A percentile compares a stretch with the other conserved stretches of the same genome.
Evolutionary conservation across 2,113 vertebrate species (phyloP).

Genomic region (Paedocypris sp.): DNA sequence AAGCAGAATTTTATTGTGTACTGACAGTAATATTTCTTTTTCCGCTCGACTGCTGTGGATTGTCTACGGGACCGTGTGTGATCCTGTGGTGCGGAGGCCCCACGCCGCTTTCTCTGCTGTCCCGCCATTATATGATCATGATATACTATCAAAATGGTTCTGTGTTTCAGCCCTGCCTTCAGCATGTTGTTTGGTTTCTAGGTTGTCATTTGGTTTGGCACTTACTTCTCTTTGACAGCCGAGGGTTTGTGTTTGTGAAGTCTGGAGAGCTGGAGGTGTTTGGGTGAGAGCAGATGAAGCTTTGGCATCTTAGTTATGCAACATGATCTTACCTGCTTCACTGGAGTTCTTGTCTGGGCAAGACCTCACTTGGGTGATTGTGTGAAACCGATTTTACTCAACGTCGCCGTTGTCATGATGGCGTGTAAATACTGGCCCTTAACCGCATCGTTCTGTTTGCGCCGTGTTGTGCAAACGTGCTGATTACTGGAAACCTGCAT

Average conservation of each 20-base stretch:
- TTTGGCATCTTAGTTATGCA: slow-evolving; percentile 43
- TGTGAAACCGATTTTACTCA: background rate
- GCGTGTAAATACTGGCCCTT: too few species aligned
- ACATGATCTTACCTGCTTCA: slow-evolving; percentile 52
- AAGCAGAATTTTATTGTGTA: too few species aligned
- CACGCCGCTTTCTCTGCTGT: too few species aligned
- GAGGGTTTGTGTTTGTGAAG: too few species aligned
- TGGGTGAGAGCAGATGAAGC: background rate
- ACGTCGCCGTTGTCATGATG: too few species aligned
- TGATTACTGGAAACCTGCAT: background rate
- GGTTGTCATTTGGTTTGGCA: slow-evolving; percentile 12
- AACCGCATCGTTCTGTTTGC: too few species aligned
- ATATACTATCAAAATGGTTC: background rate
- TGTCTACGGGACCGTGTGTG: too few species aligned
- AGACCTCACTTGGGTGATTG: slow-evolving; percentile 26
- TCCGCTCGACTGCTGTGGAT: too few species aligned
- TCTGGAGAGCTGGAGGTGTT: too few species aligned
- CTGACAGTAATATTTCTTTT: too few species aligned
- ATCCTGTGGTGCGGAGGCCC: too few species aligned
- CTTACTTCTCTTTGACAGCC: slow-evolving; percentile 8
- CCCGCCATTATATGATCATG: background rate
- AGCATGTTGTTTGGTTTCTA: background rate
- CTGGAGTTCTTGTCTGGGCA: slow-evolving; percentile 48
- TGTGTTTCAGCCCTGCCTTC: background rate
- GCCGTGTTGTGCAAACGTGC: background rate